Evolutionary conservation across 2,113 vertebrate species (phyloP), one percentile per base, ranked within the genome.

Genomic region (Lepus europaeus): DNA sequence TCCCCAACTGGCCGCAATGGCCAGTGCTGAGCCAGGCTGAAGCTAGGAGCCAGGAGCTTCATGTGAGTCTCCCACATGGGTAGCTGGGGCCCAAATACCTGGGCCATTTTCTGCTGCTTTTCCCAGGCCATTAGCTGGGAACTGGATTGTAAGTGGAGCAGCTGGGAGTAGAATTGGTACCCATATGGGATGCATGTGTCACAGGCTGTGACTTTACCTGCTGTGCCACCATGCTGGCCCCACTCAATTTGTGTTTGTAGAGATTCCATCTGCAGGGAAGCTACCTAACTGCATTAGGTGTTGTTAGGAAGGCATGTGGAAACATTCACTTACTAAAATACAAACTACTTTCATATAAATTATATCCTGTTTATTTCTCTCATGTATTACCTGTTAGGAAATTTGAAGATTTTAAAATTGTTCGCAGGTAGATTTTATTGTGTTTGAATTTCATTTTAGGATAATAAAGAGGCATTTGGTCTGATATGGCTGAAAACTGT

Each of bases 321-420:
- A 94, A 29, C 29, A 61, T 49, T 85, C 9, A 90, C 49, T 92
- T 87, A 77, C 29, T 80, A 72, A 72, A 77, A 78, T 49, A 31
- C 6, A 19, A 23, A 10, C 31, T 76, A 80, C 80, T 90, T 87
- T 87, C 22, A 56, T 69, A 69, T 69, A 64, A 86, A 83, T 79
- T 64, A n/a, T 3, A 39, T 79, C 39, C 1, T 79, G 56, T 80
- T 70, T 80, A 49, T 86, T 79, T 92, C 1, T 66, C n/a, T 73
- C 81, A 84, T 59, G 77, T 80, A 63, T 85, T 91, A 31, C 11
- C 19, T 6, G 7, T 25, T 77, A 90, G 69, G 9, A 25, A 3
- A 59, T 56, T 93, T 88, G n/a, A 31, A 51, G 86, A 64, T 95
- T 84, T 89, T 87, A 16, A 93, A 96, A 56, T 79, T 80, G 4